Evolutionary conservation across 2,113 vertebrate genomes (phyloP), one percentile per base, ranked within the genome.

Genomic region (Lepisosteus oculatus): DNA sequence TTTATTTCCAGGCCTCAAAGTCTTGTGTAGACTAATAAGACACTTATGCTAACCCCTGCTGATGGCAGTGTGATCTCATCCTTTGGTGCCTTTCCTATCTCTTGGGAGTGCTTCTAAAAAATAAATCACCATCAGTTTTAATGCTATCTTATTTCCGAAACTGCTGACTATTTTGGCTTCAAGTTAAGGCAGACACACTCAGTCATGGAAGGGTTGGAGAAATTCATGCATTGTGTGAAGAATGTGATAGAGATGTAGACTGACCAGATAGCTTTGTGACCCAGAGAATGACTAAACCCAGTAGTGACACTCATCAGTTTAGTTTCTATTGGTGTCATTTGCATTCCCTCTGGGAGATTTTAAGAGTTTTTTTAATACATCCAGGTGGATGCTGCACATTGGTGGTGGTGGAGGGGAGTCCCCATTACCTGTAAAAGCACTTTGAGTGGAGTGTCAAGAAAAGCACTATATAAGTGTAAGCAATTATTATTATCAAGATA

Each of bases 11-110:
- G 62, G 51, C 71, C 67, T 61, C n/a, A 47, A 54, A 72, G 76
- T 65, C 77, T 76, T 74, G 67, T 29, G 29, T 29, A 76, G 69
- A 72, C 75, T 74, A 81, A 79, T 79, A 74, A 76, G 72, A 76
- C 71, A 43, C 61, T 67, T 67, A 63, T 66, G 55, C 55, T 59
- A 78, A 74, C 76, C 65, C 72, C 69, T 61, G 69, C 72, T 78
- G 73, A 63, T 77, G 66, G 69, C 51, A 65, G 73, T 77, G 70
- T 75, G 73, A 76, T 73, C 74, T 79, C 75, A 70, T 75, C 70
- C 76, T 67, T 55, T 68, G 67, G 72, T 71, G 51, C 56, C 67
- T 66, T 55, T 67, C 73, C 73, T 61, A 69, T 74, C 77, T 74
- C 67, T 51, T 29, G 74, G 74, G 77, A 82, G 6, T 65, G 72